Conservation (phyloP, 1,140 invertebrate genomes). For the roundworm (Caenorhabditis elegans) region WBcel235 BX284602.5:14016001-14016500, state of each 20-base stretch:
- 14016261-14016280: conserved; percentile 80
- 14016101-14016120: conserved; percentile 33
- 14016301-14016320: conserved; percentile 79
- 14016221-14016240: conserved; percentile 77
- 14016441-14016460: conserved; percentile 3
- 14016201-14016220: conserved; percentile 85
- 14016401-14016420: conserved; percentile 44
- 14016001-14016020: conserved; percentile 83
- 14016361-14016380: background rate
- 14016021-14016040: conserved; percentile 77
- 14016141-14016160: conserved; percentile 73
- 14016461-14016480: conserved; percentile 39
- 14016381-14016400: conserved; percentile 39
- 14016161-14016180: conserved; percentile 81
- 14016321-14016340: conserved; percentile 62
- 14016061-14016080: conserved; percentile 72
- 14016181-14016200: conserved; percentile 84
- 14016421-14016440: conserved; percentile 46
- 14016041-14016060: conserved; percentile 76
- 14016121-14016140: background rate
- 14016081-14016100: conserved; percentile 59
- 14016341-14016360: background rate
- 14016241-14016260: conserved; percentile 76
- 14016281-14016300: conserved; percentile 75
- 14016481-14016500: conserved; percentile 33